Conservation (phyloP, 1,140 invertebrate genomes). For the Globodera rostochiensis region DNA sequence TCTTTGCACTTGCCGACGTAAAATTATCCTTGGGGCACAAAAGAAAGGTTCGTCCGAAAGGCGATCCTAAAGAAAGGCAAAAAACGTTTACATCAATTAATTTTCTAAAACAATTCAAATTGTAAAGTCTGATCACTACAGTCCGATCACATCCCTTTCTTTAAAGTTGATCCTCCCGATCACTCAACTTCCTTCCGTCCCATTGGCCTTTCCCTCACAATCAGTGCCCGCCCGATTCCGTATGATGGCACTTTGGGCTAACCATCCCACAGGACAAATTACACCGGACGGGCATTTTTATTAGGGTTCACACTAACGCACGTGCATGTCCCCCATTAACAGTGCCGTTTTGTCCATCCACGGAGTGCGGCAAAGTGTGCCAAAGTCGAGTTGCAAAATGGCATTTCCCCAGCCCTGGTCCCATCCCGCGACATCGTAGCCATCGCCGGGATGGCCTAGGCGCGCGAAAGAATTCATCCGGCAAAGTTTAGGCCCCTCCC, state of each 20-base stretch:
- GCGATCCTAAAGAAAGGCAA: neutral
- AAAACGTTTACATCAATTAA: neutral
- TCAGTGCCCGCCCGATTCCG: too few species aligned
- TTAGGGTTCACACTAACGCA: neutral
- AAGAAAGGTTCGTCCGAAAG: neutral
- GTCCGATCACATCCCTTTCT: too few species aligned
- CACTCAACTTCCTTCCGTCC: too few species aligned
- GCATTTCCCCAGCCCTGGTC: constrained; percentile 1
- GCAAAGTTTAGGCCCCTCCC: neutral
- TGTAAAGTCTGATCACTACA: too few species aligned
- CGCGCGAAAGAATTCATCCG: neutral
- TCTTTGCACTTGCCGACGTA: constrained; percentile 1
- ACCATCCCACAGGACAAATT: too few species aligned
- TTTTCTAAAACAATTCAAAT: too few species aligned
- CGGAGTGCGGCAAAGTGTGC: constrained; percentile 13
- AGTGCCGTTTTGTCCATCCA: constrained; percentile 16
- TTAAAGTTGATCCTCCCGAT: too few species aligned
- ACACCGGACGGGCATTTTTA: too few species aligned
- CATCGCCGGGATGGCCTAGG: neutral
- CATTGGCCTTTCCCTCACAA: too few species aligned
- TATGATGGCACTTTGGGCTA: too few species aligned
- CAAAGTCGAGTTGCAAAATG: neutral
- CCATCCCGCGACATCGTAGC: constrained; percentile 6
- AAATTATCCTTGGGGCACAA: constrained; percentile 14
- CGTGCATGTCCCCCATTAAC: neutral